These are phyloP conservation scores for Oscheius sp. DNA, from an alignment of 2,888 invertebrate genomes.

Conservation along the genomic window DNA sequence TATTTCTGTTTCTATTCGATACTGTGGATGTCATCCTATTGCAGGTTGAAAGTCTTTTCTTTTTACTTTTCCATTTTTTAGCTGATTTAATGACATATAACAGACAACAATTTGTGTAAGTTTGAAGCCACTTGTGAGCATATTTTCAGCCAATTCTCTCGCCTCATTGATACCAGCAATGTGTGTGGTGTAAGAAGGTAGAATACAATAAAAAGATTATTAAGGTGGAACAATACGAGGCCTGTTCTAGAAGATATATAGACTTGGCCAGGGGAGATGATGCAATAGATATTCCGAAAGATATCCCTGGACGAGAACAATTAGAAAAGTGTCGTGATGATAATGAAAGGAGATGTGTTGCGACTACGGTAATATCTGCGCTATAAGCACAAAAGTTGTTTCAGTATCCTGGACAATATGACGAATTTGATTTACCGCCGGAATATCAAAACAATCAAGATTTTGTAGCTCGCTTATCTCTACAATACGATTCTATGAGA, in stretches of 20 bases:
- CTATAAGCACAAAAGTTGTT: too few relatives aligned
- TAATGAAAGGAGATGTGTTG: constrained; percentile 52
- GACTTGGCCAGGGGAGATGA: constrained; percentile 48
- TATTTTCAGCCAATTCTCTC: constrained; percentile 42
- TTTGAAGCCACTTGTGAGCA: not conserved
- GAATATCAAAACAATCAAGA: constrained; percentile 59
- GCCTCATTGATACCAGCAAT: constrained; percentile 46
- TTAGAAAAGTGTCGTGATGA: constrained; percentile 50
- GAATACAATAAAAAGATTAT: too few relatives aligned
- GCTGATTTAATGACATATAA: constrained; percentile 47
- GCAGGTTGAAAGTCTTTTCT: too few relatives aligned
- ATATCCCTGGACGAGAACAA: constrained; percentile 43
- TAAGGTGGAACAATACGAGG: constrained; percentile 58
- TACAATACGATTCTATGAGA: constrained; percentile 55
- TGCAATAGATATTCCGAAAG: constrained; percentile 43
- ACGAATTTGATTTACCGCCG: constrained; percentile 50
- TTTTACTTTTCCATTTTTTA: not conserved
- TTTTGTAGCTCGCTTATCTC: constrained; percentile 59
- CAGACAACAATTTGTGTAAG: constrained; percentile 34
- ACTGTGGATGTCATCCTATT: constrained; percentile 54
- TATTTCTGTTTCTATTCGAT: constrained; percentile 41
- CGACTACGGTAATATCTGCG: too few relatives aligned
- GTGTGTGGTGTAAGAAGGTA: too few relatives aligned
- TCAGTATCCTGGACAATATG: constrained; percentile 51
- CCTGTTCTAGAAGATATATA: constrained; percentile 56